Conservation (phyloP, 2,888 invertebrate species). For the Steromphala cineraria region DNA sequence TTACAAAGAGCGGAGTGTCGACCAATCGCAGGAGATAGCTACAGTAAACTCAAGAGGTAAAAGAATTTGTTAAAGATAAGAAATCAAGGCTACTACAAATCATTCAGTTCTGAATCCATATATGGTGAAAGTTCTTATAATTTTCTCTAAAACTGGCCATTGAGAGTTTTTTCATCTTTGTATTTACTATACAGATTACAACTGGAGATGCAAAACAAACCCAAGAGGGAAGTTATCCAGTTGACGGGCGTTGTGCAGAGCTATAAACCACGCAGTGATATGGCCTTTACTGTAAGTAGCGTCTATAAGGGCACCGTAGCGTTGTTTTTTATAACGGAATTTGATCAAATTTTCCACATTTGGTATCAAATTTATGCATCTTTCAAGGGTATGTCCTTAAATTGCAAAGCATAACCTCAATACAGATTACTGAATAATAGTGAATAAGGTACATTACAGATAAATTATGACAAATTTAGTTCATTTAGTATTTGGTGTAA, state of each 20-base stretch:
- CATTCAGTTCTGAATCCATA: too few species aligned
- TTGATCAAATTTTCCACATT: too few species aligned
- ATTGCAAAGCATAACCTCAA: too few species aligned
- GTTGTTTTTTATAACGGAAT: too few species aligned
- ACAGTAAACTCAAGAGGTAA: slow-evolving; percentile 90
- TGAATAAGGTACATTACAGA: too few species aligned
- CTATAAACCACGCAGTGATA: slow-evolving; percentile 94
- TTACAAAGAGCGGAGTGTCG: slow-evolving; percentile 97
- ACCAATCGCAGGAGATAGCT: slow-evolving; percentile 86
- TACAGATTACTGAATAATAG: too few species aligned
- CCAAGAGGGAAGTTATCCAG: slow-evolving; percentile 89
- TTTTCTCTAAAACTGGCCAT: background rate
- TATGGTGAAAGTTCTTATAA: background rate
- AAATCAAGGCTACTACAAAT: background rate
- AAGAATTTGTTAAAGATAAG: background rate
- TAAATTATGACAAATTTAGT: too few species aligned
- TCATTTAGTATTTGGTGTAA: too few species aligned
- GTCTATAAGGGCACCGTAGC: background rate
- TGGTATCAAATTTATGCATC: too few species aligned
- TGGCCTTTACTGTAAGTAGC: slow-evolving; percentile 89
- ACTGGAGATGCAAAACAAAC: slow-evolving; percentile 80
- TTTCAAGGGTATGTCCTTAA: too few species aligned
- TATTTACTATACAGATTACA: slow-evolving; percentile 51
- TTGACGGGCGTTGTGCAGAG: slow-evolving; percentile 90
- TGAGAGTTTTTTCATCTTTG: background rate